phyloP scores from a whole-genome alignment of 64 coral and sea anemone species.

The Exaiptasia diaphana region DNA sequence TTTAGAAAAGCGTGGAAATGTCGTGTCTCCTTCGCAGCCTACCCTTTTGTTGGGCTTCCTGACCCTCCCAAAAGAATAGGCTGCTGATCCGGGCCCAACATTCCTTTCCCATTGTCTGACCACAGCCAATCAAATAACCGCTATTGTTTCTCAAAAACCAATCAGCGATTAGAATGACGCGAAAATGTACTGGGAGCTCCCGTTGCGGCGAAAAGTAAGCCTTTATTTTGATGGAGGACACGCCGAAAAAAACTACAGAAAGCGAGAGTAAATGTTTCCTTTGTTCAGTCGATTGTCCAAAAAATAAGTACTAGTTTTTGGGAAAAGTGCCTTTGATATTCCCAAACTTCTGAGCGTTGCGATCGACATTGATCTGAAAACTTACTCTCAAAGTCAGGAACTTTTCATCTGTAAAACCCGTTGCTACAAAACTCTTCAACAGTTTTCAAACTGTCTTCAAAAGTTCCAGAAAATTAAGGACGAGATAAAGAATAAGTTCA shows the following conservation, averaged over 20 bases:
- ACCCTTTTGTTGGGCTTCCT: too few species aligned
- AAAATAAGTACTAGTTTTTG: conserved; percentile 16
- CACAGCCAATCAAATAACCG: too few species aligned
- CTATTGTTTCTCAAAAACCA: too few species aligned
- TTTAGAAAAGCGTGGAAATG: too few species aligned
- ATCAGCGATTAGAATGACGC: too few species aligned
- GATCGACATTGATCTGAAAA: background rate
- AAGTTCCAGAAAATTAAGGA: background rate
- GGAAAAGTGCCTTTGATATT: conserved; percentile 25
- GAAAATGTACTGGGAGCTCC: too few species aligned
- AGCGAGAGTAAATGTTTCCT: background rate
- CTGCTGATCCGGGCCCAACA: too few species aligned
- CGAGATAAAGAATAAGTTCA: background rate
- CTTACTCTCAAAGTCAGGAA: background rate
- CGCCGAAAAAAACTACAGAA: background rate
- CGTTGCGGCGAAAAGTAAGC: too few species aligned
- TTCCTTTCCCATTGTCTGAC: too few species aligned
- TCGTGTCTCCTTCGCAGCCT: too few species aligned
- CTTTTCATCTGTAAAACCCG: conserved; percentile 16
- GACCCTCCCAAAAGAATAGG: too few species aligned
- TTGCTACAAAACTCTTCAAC: background rate
- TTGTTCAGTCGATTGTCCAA: background rate
- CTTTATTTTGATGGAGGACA: too few species aligned
- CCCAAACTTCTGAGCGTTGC: background rate
- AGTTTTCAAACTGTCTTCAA: background rate